Percentiles rank a stretch among this genome's conserved stretches.
phyloP scores from a whole-genome alignment of 2,797 vertebrate species.

The Epinephelus coioides region DNA sequence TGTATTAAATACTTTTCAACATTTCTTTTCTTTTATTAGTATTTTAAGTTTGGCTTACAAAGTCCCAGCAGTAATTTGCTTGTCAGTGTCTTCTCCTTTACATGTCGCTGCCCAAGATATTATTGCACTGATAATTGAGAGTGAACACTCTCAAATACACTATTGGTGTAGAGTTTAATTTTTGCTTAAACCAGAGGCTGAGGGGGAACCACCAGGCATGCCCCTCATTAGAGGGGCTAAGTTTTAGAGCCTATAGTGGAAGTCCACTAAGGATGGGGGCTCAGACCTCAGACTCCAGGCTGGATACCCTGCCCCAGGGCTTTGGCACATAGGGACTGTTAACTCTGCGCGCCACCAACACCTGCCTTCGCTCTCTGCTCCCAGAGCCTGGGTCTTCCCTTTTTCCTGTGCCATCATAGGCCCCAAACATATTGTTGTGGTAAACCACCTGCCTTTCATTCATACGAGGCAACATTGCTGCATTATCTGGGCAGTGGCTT shows the following conservation, averaged over 20 bases:
- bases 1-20: constrained; percentile 81
- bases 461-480: constrained; percentile 75
- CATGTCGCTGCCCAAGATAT: constrained; percentile 67
- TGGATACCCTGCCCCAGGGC: constrained; percentile 93
- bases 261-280: constrained; percentile 45
- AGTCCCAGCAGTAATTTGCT: constrained; percentile 77
- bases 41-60: constrained; percentile 71
- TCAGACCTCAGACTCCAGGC: constrained; percentile 97
- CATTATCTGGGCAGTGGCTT: constrained; percentile 80
- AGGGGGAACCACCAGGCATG: constrained; percentile 47
- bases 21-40: constrained; percentile 65
- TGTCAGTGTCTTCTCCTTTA: constrained; percentile 58
- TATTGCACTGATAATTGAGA: constrained; percentile 86
- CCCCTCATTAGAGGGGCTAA: constrained; percentile 38
- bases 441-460: constrained; percentile 70
- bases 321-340: constrained; percentile 88
- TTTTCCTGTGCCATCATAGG: constrained; percentile 61
- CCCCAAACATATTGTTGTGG: constrained; percentile 80
- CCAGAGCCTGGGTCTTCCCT: constrained; percentile 72
- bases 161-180: constrained; percentile 76
- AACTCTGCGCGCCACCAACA: constrained; percentile 81
- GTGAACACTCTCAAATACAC: constrained; percentile 79
- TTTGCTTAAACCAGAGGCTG: constrained; percentile 79
- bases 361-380: constrained; percentile 83
- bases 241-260: constrained; percentile 48